Percentiles rank a stretch among this genome's conserved stretches.
phyloP scores from a whole-genome alignment of 2,888 invertebrate genomes.

The Incurvaria masculella region DNA sequence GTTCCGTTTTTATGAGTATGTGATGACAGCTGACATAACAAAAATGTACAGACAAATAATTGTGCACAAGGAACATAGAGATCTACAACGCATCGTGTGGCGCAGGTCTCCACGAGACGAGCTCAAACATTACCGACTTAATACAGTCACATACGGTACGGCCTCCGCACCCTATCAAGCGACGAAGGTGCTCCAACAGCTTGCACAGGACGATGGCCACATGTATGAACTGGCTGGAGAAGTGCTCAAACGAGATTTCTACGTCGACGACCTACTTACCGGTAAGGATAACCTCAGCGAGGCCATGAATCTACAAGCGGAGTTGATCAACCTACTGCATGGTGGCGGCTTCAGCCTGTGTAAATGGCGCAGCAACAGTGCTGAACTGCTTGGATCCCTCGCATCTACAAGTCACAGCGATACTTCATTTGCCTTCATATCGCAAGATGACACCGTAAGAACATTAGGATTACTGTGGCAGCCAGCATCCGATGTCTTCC shows the following conservation, averaged over 20 bases:
- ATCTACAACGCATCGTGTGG: background rate
- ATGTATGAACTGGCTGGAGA: background rate
- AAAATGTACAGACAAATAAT: conserved; percentile 17
- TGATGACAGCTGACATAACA: conserved; percentile 17
- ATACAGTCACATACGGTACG: background rate
- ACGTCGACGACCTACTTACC: conserved; percentile 2
- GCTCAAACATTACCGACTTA: background rate
- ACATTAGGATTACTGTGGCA: background rate
- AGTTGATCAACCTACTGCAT: background rate
- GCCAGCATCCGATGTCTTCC: background rate
- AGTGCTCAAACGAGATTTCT: background rate
- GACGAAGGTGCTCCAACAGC: background rate
- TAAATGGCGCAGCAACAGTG: background rate
- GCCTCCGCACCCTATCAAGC: background rate
- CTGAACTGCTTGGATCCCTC: background rate
- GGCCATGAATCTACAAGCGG: background rate
- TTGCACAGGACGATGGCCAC: background rate
- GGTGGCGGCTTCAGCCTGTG: background rate
- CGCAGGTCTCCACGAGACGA: background rate
- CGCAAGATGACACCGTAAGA: background rate
- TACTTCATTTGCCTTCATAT: background rate
- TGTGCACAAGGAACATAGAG: background rate
- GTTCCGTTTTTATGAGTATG: conserved; percentile 5
- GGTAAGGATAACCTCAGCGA: background rate
- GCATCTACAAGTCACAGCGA: background rate